Percentiles rank a stretch among this genome's conserved stretches.
Evolutionary conservation across 2,797 vertebrate species (phyloP).

Genomic region (Myotis pilosus): DNA sequence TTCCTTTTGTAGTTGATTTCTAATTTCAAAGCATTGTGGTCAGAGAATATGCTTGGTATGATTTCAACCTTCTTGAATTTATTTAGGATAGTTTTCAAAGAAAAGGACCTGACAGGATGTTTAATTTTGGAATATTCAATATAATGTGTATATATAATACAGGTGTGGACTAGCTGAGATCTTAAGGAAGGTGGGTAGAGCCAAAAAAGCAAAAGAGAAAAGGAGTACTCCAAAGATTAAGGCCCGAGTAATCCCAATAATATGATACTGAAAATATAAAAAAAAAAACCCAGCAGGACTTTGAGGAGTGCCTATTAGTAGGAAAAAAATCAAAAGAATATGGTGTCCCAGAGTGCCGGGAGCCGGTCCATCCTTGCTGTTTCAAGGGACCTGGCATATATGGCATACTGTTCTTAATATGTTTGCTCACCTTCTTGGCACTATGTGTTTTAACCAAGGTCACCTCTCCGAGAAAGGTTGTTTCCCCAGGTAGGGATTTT

Average conservation of each 20-base stretch:
- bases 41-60: not conserved
- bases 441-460: too few relatives aligned
- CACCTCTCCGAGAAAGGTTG: too few relatives aligned
- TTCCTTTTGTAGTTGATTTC: not conserved
- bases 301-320: not conserved
- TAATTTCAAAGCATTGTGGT: not conserved
- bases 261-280: not conserved
- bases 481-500: too few relatives aligned
- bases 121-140: not conserved
- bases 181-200: not conserved
- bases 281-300: not conserved
- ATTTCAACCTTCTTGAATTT: not conserved
- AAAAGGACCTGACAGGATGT: not conserved
- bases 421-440: too few relatives aligned
- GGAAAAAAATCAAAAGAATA: not conserved
- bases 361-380: too few relatives aligned
- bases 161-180: not conserved
- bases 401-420: too few relatives aligned
- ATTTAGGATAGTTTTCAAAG: not conserved
- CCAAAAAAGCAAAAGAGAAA: not conserved
- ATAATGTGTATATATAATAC: not conserved
- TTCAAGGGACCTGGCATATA: too few relatives aligned
- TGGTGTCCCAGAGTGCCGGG: not conserved
- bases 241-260: not conserved
- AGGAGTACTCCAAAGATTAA: not conserved